Percentiles rank a stretch among this genome's conserved stretches.
Conservation (phyloP, 1,140 invertebrate genomes). For the Paraescarpia echinospica region DNA sequence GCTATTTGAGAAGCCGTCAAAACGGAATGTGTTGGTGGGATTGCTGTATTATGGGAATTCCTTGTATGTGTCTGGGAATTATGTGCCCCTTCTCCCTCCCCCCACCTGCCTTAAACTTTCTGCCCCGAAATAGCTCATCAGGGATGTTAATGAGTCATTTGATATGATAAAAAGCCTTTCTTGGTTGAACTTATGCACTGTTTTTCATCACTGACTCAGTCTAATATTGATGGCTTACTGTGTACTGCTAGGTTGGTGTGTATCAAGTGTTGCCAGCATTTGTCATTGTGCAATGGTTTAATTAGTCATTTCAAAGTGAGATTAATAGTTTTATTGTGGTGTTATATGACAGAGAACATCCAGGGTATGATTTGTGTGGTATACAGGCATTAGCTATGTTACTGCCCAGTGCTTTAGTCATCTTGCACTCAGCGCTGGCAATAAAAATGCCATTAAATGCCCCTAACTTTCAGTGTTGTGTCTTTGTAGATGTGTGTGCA, state of each 20-base stretch:
- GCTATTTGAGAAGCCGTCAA: background rate
- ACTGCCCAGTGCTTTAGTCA: background rate
- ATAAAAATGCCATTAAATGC: background rate
- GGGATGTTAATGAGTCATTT: background rate
- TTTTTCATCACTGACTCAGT: background rate
- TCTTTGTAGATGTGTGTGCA: background rate
- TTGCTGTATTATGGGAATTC: background rate
- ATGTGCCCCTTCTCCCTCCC: background rate
- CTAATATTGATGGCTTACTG: background rate
- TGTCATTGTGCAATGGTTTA: background rate
- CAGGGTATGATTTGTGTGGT: background rate
- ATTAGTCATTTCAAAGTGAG: background rate
- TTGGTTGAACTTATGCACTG: too few species aligned
- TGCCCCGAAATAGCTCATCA: background rate
- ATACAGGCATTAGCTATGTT: background rate
- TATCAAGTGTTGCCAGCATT: background rate
- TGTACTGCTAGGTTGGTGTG: background rate
- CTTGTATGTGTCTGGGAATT: background rate
- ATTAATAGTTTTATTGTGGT: background rate
- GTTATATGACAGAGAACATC: background rate
- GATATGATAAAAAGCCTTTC: too few species aligned
- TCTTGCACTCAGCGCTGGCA: background rate
- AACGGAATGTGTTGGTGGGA: background rate
- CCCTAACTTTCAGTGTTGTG: background rate
- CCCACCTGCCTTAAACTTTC: background rate